Evolutionary conservation across 2,113 vertebrate species (phyloP), one percentile per base, ranked within the genome.

Genomic region (Crotophaga sulcirostris): DNA sequence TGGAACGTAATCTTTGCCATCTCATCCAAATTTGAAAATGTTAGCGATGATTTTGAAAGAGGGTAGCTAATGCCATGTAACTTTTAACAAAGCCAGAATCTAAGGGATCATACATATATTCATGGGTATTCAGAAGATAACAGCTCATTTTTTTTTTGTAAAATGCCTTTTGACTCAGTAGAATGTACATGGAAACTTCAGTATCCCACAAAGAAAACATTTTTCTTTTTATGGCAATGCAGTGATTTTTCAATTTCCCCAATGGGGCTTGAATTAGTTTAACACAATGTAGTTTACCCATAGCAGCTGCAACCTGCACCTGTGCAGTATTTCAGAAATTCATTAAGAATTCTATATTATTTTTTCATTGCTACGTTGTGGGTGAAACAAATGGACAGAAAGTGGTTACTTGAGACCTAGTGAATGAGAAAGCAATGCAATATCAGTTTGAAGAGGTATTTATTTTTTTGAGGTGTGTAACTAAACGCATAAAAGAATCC

Each of bases 271-370:
- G 93, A 97, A 97, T 97, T 97, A 96, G 96, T 97, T 97, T 93
- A 97, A 91, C 70, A 96, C 95, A 98, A 95, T 84, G 90, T 75
- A 96, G 95, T 97, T 98, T 97, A 95, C 95, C 89, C 95, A 91
- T 93, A 97, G 96, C 97, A 98, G 97, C 98, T 98, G 98, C 93
- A 97, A 80, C 87, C 67, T 97, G 97, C 98, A 98, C 97, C 98
- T 98, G 97, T 98, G 95, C 95, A 73, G 72, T 94, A 87, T 95
- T 96, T 96, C 84, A 94, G 70, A 97, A 97, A 94, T 94, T 95
- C 79, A 93, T 96, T 95, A 91, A 69, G 70, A 95, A 92, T 79
- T 94, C 81, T 92, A 38, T 96, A 96, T 95, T 95, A 88, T 89
- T 97, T 96, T 97, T 96, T 97, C 95, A 93, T 90, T 96, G 68